Conservation (phyloP, 2,113 vertebrate species). For the Sturnira hondurensis region DNA sequence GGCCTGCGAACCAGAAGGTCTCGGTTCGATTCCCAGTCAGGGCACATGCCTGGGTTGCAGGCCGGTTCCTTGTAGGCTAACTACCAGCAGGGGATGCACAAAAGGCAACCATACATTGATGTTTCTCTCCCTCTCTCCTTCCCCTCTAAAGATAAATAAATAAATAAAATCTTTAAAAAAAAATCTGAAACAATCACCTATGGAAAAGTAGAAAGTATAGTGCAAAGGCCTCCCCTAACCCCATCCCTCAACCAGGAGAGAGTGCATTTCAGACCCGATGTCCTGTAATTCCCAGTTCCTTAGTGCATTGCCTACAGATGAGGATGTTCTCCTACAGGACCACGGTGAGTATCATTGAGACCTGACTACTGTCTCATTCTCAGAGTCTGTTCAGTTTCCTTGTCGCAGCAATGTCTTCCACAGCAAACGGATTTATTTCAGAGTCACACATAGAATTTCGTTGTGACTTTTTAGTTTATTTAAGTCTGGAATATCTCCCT, state of each 20-base stretch:
- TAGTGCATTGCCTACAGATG: neutral
- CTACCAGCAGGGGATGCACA: too few relatives aligned
- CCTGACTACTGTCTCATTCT: neutral
- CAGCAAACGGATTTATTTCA: neutral
- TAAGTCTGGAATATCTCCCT: neutral
- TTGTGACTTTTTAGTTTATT: neutral
- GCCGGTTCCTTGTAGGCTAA: too few relatives aligned
- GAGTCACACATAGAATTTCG: neutral
- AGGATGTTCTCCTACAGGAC: neutral
- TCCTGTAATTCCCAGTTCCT: neutral
- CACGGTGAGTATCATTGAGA: neutral
- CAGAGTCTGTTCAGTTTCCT: neutral
- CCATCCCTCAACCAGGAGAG: neutral
- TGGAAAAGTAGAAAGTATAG: neutral
- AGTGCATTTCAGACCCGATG: neutral
- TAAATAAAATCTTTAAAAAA: too few relatives aligned
- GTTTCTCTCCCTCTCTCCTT: too few relatives aligned
- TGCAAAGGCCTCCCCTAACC: neutral
- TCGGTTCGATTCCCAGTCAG: too few relatives aligned
- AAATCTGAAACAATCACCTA: neutral
- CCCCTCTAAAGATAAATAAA: too few relatives aligned
- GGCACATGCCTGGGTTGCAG: too few relatives aligned
- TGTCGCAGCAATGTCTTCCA: neutral
- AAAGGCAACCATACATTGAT: too few relatives aligned
- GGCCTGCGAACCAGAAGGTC: too few relatives aligned